These are phyloP conservation scores for Betta splendens DNA, from an alignment of 2,797 vertebrate species.

Conservation along the genomic window DNA sequence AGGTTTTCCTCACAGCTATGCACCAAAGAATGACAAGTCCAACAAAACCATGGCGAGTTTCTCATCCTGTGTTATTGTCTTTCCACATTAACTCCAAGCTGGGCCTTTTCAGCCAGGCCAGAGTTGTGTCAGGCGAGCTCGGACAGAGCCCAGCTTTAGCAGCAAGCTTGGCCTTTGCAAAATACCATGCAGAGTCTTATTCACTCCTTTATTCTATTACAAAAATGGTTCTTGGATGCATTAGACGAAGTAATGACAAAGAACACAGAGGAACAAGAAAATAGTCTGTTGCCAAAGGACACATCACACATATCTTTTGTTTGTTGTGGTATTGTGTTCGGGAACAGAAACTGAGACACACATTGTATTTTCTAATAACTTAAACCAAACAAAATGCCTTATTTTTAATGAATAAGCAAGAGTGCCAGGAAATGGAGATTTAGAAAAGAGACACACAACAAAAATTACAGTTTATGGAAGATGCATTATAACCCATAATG, in stretches of 20 bases:
- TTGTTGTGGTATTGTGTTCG: conserved; percentile 61
- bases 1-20: conserved; percentile 82
- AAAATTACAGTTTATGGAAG: conserved; percentile 45
- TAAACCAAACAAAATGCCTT: neutral
- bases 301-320: conserved; percentile 59
- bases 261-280: conserved; percentile 73
- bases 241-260: conserved; percentile 69
- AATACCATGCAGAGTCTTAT: conserved; percentile 77
- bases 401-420: neutral
- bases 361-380: too few species aligned
- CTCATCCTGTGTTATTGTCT: conserved; percentile 84
- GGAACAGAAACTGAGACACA: conserved; percentile 41
- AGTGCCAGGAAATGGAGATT: too few species aligned
- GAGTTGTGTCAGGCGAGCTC: conserved; percentile 82
- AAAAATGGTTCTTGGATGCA: conserved; percentile 69
- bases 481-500: conserved; percentile 49
- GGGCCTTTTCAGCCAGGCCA: conserved; percentile 83
- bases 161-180: conserved; percentile 79
- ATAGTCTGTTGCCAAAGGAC: conserved; percentile 64
- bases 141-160: conserved; percentile 80
- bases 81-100: conserved; percentile 84
- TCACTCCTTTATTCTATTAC: conserved; percentile 74
- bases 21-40: conserved; percentile 85
- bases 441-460: conserved; percentile 1
- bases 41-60: conserved; percentile 85